Evolutionary conservation across 1,140 invertebrate species (phyloP).

Genomic region (Brachionus plicatilis): DNA sequence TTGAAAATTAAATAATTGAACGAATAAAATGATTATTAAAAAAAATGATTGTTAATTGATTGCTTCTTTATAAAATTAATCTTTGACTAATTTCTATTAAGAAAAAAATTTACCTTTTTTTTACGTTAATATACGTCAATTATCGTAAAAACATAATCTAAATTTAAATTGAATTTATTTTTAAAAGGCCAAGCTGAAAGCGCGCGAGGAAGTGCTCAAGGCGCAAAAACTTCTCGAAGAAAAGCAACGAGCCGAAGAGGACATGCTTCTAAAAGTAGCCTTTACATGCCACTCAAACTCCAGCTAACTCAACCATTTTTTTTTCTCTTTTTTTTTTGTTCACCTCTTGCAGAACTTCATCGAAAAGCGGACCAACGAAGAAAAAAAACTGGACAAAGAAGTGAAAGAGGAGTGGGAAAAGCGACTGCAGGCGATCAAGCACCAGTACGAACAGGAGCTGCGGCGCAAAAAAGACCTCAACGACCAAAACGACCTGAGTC

Average conservation of each 20-base stretch:
- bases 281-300: too few relatives aligned
- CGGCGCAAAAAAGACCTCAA: constrained; percentile 42
- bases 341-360: constrained; percentile 45
- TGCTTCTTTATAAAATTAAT: too few relatives aligned
- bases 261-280: constrained; percentile 46
- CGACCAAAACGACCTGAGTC: constrained; percentile 23
- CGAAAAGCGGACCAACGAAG: constrained; percentile 46
- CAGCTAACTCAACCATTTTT: too few relatives aligned
- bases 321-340: too few relatives aligned
- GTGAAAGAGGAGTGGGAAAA: constrained; percentile 54
- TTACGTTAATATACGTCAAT: too few relatives aligned
- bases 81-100: too few relatives aligned
- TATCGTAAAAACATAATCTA: too few relatives aligned
- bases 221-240: constrained; percentile 53
- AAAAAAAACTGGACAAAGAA: constrained; percentile 48
- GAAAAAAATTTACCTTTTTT: too few relatives aligned
- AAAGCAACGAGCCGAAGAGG: constrained; percentile 50
- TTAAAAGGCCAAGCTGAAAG: neutral
- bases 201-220: constrained; percentile 45
- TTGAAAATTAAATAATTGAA: too few relatives aligned
- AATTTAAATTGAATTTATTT: too few relatives aligned
- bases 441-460: constrained; percentile 49
- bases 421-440: constrained; percentile 49
- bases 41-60: too few relatives aligned
- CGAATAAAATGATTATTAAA: too few relatives aligned